Evolutionary conservation across 2,113 vertebrate genomes (phyloP), one percentile per base, ranked within the genome.

Genomic region (Scalopus aquaticus): DNA sequence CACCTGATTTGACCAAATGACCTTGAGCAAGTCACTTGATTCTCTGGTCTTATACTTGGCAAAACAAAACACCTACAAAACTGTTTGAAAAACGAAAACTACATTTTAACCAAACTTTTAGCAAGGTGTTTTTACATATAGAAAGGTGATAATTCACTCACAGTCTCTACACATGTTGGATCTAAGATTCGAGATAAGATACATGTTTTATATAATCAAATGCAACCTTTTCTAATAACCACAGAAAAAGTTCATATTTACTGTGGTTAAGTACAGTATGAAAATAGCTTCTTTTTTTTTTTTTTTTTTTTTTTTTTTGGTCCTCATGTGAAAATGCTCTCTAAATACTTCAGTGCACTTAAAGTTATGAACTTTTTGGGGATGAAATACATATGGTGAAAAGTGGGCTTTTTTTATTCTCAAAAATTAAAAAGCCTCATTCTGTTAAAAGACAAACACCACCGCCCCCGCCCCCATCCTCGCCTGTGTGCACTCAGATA

Each of bases 1-100:
- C 39, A 46, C 74, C 69, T 86, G 37, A 92, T 49, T 79, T 85
- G 76, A 88, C 77, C 56, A 60, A 4, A 92, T 88, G 88, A 89
- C 91, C 80, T 92, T 94, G 65, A 76, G 44, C 64, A 94, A 86
- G 76, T 94, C 81, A 80, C 74, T 93, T 90, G 74, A 79, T 39
- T 93, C 30, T 83, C 30, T 91, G n/a, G 28, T 92, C 39, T 37
- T 91, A 51, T 15, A 73, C 28, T 92, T 95, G 46, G 73, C 58
- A 39, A 51, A 81, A 77, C 26, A 54, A n/a, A 56, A 86, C 5
- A 28, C 24, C 3, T 8, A 56, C 42, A 73, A 92, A 85, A n/a
- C 26, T 49, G 15, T 49, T 87, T 86, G 49, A 64, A 89, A 88
- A 90, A 72, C 28, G 20, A 72, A 20, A 77, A 51, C 67, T 91